These are phyloP conservation scores for Neotragus moschatus DNA, from an alignment of 2,113 vertebrate genomes.

Conservation along the genomic window DNA sequence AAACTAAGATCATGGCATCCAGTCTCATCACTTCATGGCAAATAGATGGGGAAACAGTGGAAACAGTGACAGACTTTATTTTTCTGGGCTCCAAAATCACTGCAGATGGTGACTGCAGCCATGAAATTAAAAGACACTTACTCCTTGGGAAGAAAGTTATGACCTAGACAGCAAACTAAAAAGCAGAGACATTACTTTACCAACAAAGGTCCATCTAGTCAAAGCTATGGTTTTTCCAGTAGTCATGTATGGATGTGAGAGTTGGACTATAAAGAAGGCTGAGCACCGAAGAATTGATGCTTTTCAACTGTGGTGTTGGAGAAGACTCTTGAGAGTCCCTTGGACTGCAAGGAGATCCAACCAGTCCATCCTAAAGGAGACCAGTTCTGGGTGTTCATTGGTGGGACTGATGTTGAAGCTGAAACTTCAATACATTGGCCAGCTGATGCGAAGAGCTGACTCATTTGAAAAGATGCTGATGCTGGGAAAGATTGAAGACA, in stretches of 20 bases:
- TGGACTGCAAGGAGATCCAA: neutral
- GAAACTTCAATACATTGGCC: neutral
- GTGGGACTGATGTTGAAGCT: neutral
- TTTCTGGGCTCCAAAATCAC: neutral
- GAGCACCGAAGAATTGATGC: rapidly evolving
- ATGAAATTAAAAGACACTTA: neutral
- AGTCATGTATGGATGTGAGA: neutral
- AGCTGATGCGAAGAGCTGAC: neutral
- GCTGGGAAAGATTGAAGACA: neutral
- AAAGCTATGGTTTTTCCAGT: neutral
- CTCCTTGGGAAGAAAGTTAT: neutral
- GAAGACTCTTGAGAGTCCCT: neutral
- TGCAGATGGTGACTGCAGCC: neutral
- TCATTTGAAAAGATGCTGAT: neutral
- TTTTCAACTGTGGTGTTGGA: neutral
- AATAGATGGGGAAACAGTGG: neutral
- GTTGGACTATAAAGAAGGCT: neutral
- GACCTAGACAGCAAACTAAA: neutral
- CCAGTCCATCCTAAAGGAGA: neutral
- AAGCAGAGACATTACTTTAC: neutral
- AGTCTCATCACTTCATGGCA: neutral
- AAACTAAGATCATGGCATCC: neutral
- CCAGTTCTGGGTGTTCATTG: neutral
- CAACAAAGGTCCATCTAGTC: neutral
- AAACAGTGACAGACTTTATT: neutral